These are phyloP conservation scores for Toxotes lorentzi DNA, from an alignment of 2,797 vertebrate species.

Conservation along the genomic window DNA sequence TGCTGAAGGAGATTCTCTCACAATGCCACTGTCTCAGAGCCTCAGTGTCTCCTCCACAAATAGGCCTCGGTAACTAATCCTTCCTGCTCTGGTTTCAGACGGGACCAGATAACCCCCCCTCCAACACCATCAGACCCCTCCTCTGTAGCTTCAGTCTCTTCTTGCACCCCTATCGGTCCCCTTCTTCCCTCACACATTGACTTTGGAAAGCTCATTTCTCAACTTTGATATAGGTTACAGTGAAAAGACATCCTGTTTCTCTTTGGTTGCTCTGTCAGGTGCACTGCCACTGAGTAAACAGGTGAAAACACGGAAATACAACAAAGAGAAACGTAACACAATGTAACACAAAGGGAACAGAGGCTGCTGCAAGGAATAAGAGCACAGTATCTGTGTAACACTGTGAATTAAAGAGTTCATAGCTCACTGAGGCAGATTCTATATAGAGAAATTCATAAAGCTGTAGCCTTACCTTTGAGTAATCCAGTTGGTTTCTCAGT, in stretches of 20 bases:
- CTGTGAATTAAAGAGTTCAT: not conserved
- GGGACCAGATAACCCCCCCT: slow-evolving; percentile 81
- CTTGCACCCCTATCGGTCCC: slow-evolving; percentile 70
- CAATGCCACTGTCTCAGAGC: slow-evolving; percentile 84
- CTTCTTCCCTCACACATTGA: slow-evolving; percentile 76
- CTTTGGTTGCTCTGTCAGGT: slow-evolving; percentile 28
- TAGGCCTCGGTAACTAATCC: slow-evolving; percentile 85
- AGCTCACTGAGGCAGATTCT: not conserved
- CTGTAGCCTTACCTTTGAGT: slow-evolving; percentile 88
- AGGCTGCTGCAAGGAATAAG: not conserved
- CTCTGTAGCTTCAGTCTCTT: slow-evolving; percentile 71
- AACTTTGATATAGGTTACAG: slow-evolving; percentile 79
- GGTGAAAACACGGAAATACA: not conserved
- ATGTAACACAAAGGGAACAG: not conserved
- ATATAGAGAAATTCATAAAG: not conserved
- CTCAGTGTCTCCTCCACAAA: slow-evolving; percentile 88
- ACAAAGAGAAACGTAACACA: not conserved
- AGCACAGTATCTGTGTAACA: not conserved
- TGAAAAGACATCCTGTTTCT: slow-evolving; percentile 62
- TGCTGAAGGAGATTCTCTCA: slow-evolving; percentile 84
- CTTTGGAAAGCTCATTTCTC: slow-evolving; percentile 81
- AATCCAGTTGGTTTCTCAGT: slow-evolving; percentile 88
- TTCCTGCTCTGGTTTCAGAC: slow-evolving; percentile 85
- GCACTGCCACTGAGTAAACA: slow-evolving; percentile 6
- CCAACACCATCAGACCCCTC: slow-evolving; percentile 70